A percentile compares a stretch with the other conserved stretches of the same genome.
Conservation (phyloP, 1,140 invertebrate genomes). For the Papilio xuthus region DNA sequence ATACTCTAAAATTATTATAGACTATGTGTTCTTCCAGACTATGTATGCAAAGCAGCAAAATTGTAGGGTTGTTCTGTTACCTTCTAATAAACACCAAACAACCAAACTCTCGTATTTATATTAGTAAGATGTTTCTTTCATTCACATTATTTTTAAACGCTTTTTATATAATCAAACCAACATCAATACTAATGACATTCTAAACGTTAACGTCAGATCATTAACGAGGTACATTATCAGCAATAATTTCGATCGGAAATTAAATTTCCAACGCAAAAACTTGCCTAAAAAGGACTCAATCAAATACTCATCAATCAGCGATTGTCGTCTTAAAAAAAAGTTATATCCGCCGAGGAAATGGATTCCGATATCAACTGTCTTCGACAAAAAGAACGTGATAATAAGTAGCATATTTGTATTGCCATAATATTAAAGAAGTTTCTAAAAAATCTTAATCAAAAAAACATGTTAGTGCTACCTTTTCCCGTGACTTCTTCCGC, state of each 20-base stretch:
- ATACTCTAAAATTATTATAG: no score
- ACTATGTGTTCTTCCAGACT: no score
- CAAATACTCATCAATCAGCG: conserved; percentile 27
- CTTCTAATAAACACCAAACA: no score
- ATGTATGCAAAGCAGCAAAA: no score
- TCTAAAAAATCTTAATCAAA: not conserved
- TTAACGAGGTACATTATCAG: conserved; percentile 4
- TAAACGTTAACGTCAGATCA: not conserved
- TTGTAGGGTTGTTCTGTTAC: no score
- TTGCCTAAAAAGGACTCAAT: conserved; percentile 15
- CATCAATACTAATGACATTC: not conserved
- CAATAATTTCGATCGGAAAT: conserved; percentile 19
- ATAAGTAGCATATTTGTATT: not conserved
- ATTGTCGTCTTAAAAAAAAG: conserved; percentile 32
- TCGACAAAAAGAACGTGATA: not conserved
- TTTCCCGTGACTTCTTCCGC: no score
- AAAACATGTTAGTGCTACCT: not conserved
- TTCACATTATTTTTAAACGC: no score
- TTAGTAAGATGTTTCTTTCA: no score
- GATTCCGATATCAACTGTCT: conserved; percentile 18
- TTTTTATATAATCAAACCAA: not conserved
- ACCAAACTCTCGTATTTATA: no score
- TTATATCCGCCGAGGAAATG: conserved; percentile 18
- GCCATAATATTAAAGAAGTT: not conserved
- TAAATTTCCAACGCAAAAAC: conserved; percentile 13